Evolutionary conservation across 2,113 vertebrate genomes (phyloP), one percentile per base, ranked within the genome.

Genomic region (Tapirus terrestris): DNA sequence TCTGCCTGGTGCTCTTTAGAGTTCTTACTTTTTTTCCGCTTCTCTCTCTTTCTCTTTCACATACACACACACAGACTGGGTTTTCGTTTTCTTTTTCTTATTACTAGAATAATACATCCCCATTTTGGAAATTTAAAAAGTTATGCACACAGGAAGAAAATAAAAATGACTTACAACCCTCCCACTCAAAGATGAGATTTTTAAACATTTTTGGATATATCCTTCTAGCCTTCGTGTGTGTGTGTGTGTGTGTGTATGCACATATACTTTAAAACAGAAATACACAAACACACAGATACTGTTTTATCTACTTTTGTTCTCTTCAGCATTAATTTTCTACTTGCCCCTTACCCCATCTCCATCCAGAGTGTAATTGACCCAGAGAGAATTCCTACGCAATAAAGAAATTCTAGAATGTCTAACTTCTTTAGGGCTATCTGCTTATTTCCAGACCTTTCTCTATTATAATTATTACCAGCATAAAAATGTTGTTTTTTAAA

Each of bases 51-150:
- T 58, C 36, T 31, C 12, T 23, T 70, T 80, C 31, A 51, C 9
- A 51, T 8, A 61, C 20, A 53, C 3, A 53, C 33, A 75, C 27
- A 53, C 11, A 56, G 27, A 21, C 25, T 80, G 88, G n/a, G 18
- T 10, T 58, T n/a, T 31, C 70, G n/a, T 63, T 68, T 72, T 60
- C 25, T n/a, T 56, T 60, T 53, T 39, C 43, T 68, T 93, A 33
- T 79, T 73, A 72, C 4, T 90, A 67, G 58, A 87, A 87, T 87
- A 96, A 83, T 73, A 68, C 8, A 51, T 10, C 8, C 27, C 91
- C 14, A 93, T 91, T 79, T 92, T 75, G 89, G 58, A 96, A 75
- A 91, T 88, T 51, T 61, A 75, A 45, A 81, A 91, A 83, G 85
- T 60, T 48, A 67, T 86, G 13, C 14, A 70, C n/a, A 56, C 14